Evolutionary conservation across 2,888 invertebrate genomes (phyloP), one percentile per base, ranked within the genome.

Genomic region (Helicoverpa assulta): DNA sequence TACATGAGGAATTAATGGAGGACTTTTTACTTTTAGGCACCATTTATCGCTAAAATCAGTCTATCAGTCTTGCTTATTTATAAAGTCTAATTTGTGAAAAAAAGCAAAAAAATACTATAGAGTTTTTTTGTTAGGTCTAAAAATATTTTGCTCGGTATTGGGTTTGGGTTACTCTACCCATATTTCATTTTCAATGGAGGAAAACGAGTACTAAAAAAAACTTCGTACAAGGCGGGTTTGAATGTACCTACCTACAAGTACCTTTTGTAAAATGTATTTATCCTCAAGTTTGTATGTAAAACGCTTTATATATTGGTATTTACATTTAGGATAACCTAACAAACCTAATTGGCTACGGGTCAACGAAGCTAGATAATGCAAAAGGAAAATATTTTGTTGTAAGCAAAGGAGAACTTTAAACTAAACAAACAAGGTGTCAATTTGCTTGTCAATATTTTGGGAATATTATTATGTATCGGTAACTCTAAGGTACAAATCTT

Each of bases 201-300:
- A 40, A 40, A 40, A 40, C 40, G 40, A 10, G 1, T n/a, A n/a
- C n/a, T 6, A n/a, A n/a, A 47, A 47, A 47, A n/a, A 47, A 6
- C 16, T n/a, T 47, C n/a, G n/a, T n/a, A 40, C 14, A 4, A 40
- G 40, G 14, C 14, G 12, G n/a, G 16, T 16, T 16, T 47, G 47
- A n/a, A 47, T 4, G 10, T 33, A 33, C 33, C 33, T 5, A 14
- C 40, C 40, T 14, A 40, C 7, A 37, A 8, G 16, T 43, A 40
- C 40, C 40, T 40, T 16, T n/a, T 47, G 47, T 47, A 47, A 40
- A 47, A n/a, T 47, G 47, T 47, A n/a, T 47, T 47, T 47, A 47
- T 47, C 47, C 47, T 47, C n/a, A 47, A 47, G 47, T 47, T 47
- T 47, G 47, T 47, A 47, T 47, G 47, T 47, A 47, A 47, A 47